Evolutionary conservation across 2,797 vertebrate species (phyloP), one percentile per base, ranked within the genome.

Genomic region (Myripristis murdjan): DNA sequence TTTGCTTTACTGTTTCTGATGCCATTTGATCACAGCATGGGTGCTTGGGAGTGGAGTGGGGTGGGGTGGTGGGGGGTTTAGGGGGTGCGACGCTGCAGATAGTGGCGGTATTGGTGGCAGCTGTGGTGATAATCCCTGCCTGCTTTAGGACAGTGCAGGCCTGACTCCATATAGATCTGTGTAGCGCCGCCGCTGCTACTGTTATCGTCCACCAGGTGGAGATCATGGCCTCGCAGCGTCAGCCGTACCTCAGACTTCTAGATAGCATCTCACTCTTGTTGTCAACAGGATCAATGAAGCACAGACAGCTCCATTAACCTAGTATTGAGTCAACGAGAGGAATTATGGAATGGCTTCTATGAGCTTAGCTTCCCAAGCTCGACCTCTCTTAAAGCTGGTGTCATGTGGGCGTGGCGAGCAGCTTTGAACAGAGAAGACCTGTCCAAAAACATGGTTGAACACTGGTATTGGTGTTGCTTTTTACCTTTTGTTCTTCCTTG

Each of bases 361-460:
- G 51, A 69, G 64, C 75, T 89, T 51, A 26, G 68, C n/a, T n/a
- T 63, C 56, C 52, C 63, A 39, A 60, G 63, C n/a, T 23, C 71
- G 61, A 53, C 15, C 44, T 46, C 20, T 72, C 64, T 56, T 51
- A 18, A 55, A 77, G 64, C 67, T 53, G n/a, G 62, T 73, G 39
- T 16, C 43, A 9, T 35, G 2, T 1, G 8, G 33, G 33, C 11
- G 33, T 8, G 33, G 6, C 33, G 8, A 35, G 33, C 8, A 33
- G 31, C 31, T 33, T n/a, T n/a, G n/a, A 33, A 33, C 33, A 35
- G 33, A 35, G 33, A 35, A 35, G 31, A 11, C n/a, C n/a, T n/a
- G n/a, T n/a, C n/a, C n/a, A n/a, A n/a, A n/a, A n/a, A n/a, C n/a
- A n/a, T n/a, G n/a, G n/a, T n/a, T n/a, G n/a, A n/a, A n/a, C n/a